phyloP scores from a whole-genome alignment of 2,113 vertebrate genomes.

The Ovis canadensis region DNA sequence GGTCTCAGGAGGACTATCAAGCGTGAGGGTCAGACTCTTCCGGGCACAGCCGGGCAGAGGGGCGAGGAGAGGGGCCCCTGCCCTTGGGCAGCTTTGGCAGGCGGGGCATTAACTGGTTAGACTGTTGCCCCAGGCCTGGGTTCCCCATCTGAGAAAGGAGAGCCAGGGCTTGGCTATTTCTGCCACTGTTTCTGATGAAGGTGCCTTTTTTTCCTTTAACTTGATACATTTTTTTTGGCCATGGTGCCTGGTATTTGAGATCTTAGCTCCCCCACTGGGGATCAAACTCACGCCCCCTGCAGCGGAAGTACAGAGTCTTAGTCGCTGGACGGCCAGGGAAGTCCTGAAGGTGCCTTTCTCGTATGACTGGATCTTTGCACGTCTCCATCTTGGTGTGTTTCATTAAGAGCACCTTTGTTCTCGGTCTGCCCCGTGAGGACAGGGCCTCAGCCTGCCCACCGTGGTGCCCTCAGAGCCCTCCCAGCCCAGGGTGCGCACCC shows the following conservation, averaged over 20 bases:
- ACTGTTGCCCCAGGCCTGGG: neutral
- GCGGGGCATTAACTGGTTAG: rapidly evolving
- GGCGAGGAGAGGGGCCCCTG: rapidly evolving
- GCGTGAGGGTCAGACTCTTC: rapidly evolving
- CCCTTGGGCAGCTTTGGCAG: neutral
- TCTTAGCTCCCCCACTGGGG: neutral
- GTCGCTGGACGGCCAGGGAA: neutral
- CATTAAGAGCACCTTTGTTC: rapidly evolving
- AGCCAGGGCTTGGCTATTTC: neutral
- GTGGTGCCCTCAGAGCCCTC: rapidly evolving
- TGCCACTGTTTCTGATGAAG: rapidly evolving
- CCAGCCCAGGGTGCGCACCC: rapidly evolving
- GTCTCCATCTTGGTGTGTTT: rapidly evolving
- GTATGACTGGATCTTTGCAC: rapidly evolving
- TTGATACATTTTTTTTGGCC: neutral
- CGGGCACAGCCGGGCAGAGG: rapidly evolving
- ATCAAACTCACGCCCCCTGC: neutral
- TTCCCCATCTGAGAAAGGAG: rapidly evolving
- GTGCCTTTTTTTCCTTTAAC: neutral
- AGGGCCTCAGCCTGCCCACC: rapidly evolving
- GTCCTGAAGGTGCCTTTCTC: neutral
- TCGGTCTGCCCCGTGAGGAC: rapidly evolving
- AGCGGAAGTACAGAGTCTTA: neutral
- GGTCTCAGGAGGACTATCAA: rapidly evolving
- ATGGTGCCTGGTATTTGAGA: neutral